Evolutionary conservation across 2,888 invertebrate genomes (phyloP), one percentile per base, ranked within the genome.

Genomic region (Eugnorisma glareosa): DNA sequence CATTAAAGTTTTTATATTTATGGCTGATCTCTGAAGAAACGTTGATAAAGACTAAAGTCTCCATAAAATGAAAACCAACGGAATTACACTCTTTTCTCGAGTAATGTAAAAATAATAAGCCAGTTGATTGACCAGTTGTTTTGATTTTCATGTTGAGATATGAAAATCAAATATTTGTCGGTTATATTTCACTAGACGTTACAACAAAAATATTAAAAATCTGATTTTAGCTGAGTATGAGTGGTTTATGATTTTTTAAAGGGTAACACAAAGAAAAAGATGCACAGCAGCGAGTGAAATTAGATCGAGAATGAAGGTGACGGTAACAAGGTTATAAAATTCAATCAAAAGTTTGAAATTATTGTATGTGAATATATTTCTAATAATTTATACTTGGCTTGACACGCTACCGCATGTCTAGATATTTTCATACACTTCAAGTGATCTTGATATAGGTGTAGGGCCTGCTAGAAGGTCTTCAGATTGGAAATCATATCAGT

Each of bases 141-240:
- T n/a, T n/a, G n/a, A n/a, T n/a, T n/a, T n/a, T n/a, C n/a, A n/a
- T n/a, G n/a, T n/a, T n/a, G n/a, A n/a, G n/a, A n/a, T n/a, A n/a
- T 8, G 70, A 67, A 45, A 63, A 67, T 79, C 35, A 35, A 71
- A 79, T 79, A 51, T 84, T 71, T 72, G 63, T 43, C 54, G 67
- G 2, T 57, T 48, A 35, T 24, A 10, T 57, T 13, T 40, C n/a
- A n/a, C 35, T 37, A 63, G 45, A 35, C 21, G 21, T 31, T 54
- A 67, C 24, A 31, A 43, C 51, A 51, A 15, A 21, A 24, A 57
- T 35, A 51, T 24, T 0, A 54, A 54, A 54, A 73, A 81, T 2
- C 13, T 7, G 21, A 15, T 43, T 28, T 67, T 35, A 61, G 31
- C 4, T 24, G 31, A 21, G 13, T 21, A 74, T 24, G 18, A 21